These are phyloP conservation scores for Chrysina gloriosa DNA, from an alignment of 2,888 invertebrate genomes.

Conservation along the genomic window DNA sequence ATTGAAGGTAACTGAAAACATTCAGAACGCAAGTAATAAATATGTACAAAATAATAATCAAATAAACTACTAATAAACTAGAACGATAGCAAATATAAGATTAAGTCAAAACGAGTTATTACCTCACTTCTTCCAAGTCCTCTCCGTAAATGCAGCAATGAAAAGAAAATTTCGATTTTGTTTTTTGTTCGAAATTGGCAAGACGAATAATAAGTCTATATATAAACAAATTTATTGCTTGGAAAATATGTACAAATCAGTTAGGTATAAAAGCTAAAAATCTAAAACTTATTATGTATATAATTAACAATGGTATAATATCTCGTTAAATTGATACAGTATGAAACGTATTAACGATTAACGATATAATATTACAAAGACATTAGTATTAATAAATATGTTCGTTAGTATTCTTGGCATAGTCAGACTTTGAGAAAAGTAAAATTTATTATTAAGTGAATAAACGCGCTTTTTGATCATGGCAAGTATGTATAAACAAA, in stretches of 20 bases:
- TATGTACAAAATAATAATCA: constrained; percentile 31
- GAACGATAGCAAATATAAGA: neutral
- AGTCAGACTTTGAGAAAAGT: constrained; percentile 34
- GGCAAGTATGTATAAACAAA: too few species aligned
- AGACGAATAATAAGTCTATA: constrained; percentile 15
- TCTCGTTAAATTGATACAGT: constrained; percentile 19
- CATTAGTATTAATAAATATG: constrained; percentile 35
- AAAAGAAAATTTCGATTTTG: constrained; percentile 2
- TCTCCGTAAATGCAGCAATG: constrained; percentile 32
- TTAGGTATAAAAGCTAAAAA: constrained; percentile 35
- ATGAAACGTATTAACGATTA: neutral
- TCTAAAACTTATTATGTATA: constrained; percentile 30
- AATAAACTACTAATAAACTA: constrained; percentile 22
- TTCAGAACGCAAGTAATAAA: constrained; percentile 23
- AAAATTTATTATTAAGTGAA: constrained; percentile 23
- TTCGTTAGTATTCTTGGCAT: constrained; percentile 35
- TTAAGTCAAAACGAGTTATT: constrained; percentile 14
- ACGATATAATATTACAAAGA: constrained; percentile 12
- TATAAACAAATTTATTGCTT: constrained; percentile 39
- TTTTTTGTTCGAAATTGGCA: constrained; percentile 15
- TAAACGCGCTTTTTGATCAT: too few species aligned
- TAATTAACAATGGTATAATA: constrained; percentile 45
- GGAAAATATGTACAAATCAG: constrained; percentile 31
- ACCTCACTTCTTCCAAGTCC: constrained; percentile 18
- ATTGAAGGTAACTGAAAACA: constrained; percentile 7